A percentile compares a stretch with the other conserved stretches of the same genome.
phyloP scores from a whole-genome alignment of 2,797 vertebrate genomes.

The Gallirallus australis region DNA sequence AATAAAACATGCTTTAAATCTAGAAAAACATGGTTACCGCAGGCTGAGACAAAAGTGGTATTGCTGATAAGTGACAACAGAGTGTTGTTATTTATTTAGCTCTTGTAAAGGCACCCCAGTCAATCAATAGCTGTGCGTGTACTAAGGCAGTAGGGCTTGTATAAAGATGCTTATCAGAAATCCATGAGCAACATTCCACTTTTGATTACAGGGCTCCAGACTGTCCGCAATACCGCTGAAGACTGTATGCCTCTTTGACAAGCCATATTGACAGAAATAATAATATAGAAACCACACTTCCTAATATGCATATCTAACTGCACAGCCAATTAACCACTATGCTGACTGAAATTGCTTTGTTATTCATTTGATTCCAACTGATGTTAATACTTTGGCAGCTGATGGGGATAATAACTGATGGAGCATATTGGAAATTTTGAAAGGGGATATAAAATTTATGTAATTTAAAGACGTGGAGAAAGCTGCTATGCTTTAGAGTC shows the following conservation, averaged over 20 bases:
- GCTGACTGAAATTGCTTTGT: slow-evolving; percentile 79
- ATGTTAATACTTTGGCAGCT: slow-evolving; percentile 75
- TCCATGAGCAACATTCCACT: slow-evolving; percentile 75
- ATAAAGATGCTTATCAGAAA: slow-evolving; percentile 86
- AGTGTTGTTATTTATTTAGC: slow-evolving; percentile 63
- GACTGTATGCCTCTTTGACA: slow-evolving; percentile 76
- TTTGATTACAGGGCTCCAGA: slow-evolving; percentile 62
- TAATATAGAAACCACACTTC: slow-evolving; percentile 80
- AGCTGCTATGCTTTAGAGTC: slow-evolving; percentile 17
- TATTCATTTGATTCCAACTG: slow-evolving; percentile 77
- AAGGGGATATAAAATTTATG: slow-evolving; percentile 64
- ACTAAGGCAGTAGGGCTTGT: slow-evolving; percentile 77
- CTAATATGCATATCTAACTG: slow-evolving; percentile 80
- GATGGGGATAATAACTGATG: slow-evolving; percentile 75
- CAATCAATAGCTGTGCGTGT: slow-evolving; percentile 82
- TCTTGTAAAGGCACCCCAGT: slow-evolving; percentile 63
- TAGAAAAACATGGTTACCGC: slow-evolving; percentile 35
- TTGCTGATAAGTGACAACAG: slow-evolving; percentile 69
- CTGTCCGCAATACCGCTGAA: slow-evolving; percentile 61
- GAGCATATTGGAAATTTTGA: slow-evolving; percentile 70
- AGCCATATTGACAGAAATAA: slow-evolving; percentile 81
- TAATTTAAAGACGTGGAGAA: slow-evolving; percentile 53
- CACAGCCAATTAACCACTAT: slow-evolving; percentile 80
- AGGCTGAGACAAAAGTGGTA: slow-evolving; percentile 18
- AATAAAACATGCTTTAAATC: slow-evolving; percentile 59